Evolutionary conservation across 1,140 invertebrate genomes (phyloP), one percentile per base, ranked within the genome.

Genomic region (Varroa destructor): DNA sequence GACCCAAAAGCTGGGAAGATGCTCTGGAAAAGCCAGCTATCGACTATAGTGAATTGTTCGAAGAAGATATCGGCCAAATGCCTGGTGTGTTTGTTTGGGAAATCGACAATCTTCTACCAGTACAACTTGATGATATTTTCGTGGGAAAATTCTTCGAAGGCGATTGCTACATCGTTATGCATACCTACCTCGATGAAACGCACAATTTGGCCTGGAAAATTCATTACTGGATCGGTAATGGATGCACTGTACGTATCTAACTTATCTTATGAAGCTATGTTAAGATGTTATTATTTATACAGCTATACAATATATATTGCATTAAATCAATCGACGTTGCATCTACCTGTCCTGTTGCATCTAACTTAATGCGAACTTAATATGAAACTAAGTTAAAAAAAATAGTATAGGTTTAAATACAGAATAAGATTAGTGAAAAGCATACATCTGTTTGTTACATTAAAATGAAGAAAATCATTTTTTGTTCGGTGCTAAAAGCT

Each of bases 41-140:
- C n/a, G 93, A 99, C 82, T 99, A 99, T 81, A 97, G 93, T 0
- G 94, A 99, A 79, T 93, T 99, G 80, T 99, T 98, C 80, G 95
- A 99, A 77, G 90, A 95, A 75, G 93, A 97, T 78, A 91, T 94
- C 1, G 95, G 95, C 4, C 91, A 95, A 78, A 84, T 88, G 57
- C 87, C 88, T 0, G 91, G 91, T 37, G 71, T 74, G 55, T 72
- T 40, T 57, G 51, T 75, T 73, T 98, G 94, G 93, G 94, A 97
- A 83, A 99, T 99, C 73, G 95, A 99, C 81, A 99, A 99, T 79
- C 99, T 99, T 79, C 82, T 98, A 73, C 96, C 96, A 0, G 96
- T 94, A 79, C 87, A 88, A 77, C 79, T 97, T 8, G 84, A 85
- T 70, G 81, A 83, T 54, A 76, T 75, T 73, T 86, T 90, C 0